Percentiles rank a stretch among this genome's conserved stretches.
Evolutionary conservation across 2,113 vertebrate genomes (phyloP).

Genomic region (Sprattus sprattus): DNA sequence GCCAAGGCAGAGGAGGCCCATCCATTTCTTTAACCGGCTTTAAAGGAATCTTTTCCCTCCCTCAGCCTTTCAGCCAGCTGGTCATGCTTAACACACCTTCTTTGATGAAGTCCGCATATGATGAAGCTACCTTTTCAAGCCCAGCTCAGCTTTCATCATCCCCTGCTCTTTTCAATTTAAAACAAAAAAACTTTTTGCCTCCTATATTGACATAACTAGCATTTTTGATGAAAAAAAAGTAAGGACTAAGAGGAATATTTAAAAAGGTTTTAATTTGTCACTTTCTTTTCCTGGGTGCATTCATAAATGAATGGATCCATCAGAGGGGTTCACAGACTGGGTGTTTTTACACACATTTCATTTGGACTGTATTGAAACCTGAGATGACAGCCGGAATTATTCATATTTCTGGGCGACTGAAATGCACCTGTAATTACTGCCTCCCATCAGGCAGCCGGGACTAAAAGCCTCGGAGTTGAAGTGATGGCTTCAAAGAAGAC

Average conservation of each 20-base stretch:
- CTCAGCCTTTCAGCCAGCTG: not conserved
- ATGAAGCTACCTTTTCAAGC: not conserved
- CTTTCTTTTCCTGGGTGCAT: not conserved
- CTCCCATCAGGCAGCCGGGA: not conserved
- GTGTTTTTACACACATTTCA: not conserved
- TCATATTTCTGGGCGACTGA: not conserved
- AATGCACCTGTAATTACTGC: conserved; percentile 21
- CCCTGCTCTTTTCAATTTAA: not conserved
- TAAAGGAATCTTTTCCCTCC: not conserved
- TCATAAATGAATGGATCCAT: not conserved
- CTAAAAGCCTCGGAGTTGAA: conserved; percentile 26
- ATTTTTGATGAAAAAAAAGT: not conserved
- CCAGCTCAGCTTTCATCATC: not conserved
- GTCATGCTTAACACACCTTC: not conserved
- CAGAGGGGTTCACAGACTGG: not conserved
- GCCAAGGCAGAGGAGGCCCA: not conserved
- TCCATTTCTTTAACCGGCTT: conserved; percentile 2
- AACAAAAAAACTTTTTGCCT: not conserved
- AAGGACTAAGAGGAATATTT: not conserved
- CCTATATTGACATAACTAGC: not conserved
- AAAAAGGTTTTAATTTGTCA: not conserved
- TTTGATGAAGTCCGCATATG: not conserved
- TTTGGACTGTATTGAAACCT: not conserved
- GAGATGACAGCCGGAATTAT: not conserved
- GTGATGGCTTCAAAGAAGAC: conserved; percentile 17